These are phyloP conservation scores for Tragelaphus strepsiceros DNA, from an alignment of 2,113 vertebrate species.

Conservation along the genomic window DNA sequence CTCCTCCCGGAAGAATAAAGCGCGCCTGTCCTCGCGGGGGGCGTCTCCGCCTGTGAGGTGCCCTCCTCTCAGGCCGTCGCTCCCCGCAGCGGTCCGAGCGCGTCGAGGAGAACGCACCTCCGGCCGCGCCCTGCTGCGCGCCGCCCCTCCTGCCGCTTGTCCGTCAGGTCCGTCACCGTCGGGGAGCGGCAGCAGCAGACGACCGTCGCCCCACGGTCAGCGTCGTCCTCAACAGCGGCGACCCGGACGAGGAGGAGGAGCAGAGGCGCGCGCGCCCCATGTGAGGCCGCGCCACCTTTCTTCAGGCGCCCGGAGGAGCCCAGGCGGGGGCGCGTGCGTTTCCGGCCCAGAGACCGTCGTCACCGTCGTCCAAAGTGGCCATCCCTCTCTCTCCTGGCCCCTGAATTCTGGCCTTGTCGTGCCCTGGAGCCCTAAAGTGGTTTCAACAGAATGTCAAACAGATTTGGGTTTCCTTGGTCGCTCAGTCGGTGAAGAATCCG, in stretches of 20 bases:
- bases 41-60: slow-evolving; percentile 88
- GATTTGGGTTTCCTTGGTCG: not conserved
- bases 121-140: slow-evolving; percentile 88
- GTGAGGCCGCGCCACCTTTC: slow-evolving; percentile 71
- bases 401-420: not conserved
- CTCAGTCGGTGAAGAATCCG: not conserved
- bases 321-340: rapidly evolving
- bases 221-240: slow-evolving; percentile 99
- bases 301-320: not conserved
- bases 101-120: slow-evolving; percentile 97
- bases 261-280: slow-evolving; percentile 91
- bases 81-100: slow-evolving; percentile 96
- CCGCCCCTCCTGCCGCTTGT: slow-evolving; percentile 84
- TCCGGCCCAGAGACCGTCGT: rapidly evolving
- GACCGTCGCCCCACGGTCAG: slow-evolving; percentile 90
- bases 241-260: slow-evolving; percentile 96
- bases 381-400: not conserved
- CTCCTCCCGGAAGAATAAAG: too few species aligned
- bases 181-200: slow-evolving; percentile 91
- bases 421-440: not conserved
- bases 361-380: rapidly evolving
- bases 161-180: slow-evolving; percentile 83
- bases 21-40: too few species aligned
- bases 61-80: slow-evolving; percentile 90
- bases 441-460: not conserved